Evolutionary conservation across 2,888 invertebrate species (phyloP).

Genomic region (Taphrorychus bicolor): DNA sequence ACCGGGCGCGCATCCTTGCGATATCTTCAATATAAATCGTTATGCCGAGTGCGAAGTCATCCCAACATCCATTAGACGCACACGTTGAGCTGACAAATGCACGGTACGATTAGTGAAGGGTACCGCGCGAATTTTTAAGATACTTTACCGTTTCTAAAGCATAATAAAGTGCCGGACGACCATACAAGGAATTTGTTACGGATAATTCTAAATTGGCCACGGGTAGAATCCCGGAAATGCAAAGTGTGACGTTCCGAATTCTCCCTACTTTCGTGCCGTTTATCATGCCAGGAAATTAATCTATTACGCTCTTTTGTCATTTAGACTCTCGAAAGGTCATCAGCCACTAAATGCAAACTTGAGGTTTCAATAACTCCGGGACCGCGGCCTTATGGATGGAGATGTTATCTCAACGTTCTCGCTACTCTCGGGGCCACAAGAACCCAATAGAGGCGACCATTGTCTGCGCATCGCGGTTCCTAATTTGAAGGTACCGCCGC

Average conservation of each 20-base stretch:
- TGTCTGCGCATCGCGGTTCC: conserved; percentile 33
- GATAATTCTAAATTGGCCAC: conserved; percentile 37
- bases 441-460: conserved; percentile 18
- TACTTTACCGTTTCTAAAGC: conserved; percentile 34
- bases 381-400: neutral
- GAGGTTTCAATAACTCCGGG: neutral
- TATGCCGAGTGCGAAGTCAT: conserved; percentile 13
- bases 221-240: conserved; percentile 39
- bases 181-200: conserved; percentile 39
- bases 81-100: conserved; percentile 31
- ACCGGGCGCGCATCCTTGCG: neutral
- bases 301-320: neutral
- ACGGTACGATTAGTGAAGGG: conserved; percentile 37
- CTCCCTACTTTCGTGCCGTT: conserved; percentile 24
- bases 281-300: conserved; percentile 19
- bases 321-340: neutral
- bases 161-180: conserved; percentile 36
- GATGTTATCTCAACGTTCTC: neutral
- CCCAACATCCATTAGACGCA: conserved; percentile 27
- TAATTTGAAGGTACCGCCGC: conserved; percentile 30
- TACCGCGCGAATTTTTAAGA: conserved; percentile 35
- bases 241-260: conserved; percentile 37
- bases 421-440: conserved; percentile 22
- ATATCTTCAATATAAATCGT: conserved; percentile 12
- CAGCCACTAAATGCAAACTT: neutral